Conservation (phyloP, 1,140 invertebrate species). For the Ceratoteleas bidentatus region DNA sequence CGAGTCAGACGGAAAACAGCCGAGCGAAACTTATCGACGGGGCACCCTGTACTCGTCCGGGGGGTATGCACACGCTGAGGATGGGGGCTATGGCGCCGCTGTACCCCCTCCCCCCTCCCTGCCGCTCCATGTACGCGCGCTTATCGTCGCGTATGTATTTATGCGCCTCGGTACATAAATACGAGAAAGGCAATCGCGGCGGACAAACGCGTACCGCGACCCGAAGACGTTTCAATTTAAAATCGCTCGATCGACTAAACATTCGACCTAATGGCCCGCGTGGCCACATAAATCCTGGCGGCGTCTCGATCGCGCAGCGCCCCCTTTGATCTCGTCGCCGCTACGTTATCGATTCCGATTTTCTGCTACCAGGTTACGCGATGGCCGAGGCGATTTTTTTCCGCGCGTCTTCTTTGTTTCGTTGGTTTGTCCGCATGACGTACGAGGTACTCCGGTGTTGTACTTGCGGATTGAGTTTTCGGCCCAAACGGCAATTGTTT, state of each 20-base stretch:
- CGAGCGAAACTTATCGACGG: slow-evolving; percentile 49
- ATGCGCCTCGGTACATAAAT: slow-evolving; percentile 57
- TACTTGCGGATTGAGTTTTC: neutral
- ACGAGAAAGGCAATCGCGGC: slow-evolving; percentile 62
- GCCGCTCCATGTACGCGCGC: slow-evolving; percentile 51
- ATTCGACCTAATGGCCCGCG: slow-evolving; percentile 70
- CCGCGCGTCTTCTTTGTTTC: neutral
- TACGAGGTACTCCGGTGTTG: too few species aligned
- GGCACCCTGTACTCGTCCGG: slow-evolving; percentile 1
- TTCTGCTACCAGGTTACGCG: slow-evolving; percentile 42
- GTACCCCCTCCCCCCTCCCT: too few species aligned
- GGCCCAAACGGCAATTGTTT: too few species aligned
- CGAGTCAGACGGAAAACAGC: slow-evolving; percentile 56
- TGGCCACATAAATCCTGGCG: slow-evolving; percentile 69
- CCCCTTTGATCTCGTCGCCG: slow-evolving; percentile 48
- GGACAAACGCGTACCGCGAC: slow-evolving; percentile 49
- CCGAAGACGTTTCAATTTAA: slow-evolving; percentile 73
- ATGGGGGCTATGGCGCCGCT: too few species aligned
- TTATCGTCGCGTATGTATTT: slow-evolving; percentile 61
- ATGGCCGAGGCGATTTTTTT: slow-evolving; percentile 1
- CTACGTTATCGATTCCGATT: slow-evolving; percentile 49
- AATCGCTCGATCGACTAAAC: slow-evolving; percentile 71
- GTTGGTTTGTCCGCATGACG: too few species aligned
- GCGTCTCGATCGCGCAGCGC: slow-evolving; percentile 42
- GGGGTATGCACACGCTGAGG: slow-evolving; percentile 19